phyloP scores from a whole-genome alignment of 1,140 invertebrate genomes.

The Tetragnatha versicolor region DNA sequence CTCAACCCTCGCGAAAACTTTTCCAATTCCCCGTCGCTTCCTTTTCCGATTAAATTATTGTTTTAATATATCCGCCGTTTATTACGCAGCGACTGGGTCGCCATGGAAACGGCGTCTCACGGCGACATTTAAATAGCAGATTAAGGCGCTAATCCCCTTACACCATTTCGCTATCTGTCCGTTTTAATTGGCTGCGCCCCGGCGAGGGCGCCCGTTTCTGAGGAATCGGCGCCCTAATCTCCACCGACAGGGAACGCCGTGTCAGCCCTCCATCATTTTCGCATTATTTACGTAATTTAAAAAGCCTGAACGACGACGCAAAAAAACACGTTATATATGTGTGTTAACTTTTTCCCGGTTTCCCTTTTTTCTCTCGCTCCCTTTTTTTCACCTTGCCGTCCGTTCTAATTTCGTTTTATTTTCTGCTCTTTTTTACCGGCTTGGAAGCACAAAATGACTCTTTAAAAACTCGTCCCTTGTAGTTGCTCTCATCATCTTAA shows the following conservation, averaged over 20 bases:
- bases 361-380: not conserved
- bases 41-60: constrained; percentile 55
- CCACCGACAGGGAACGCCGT: constrained; percentile 28
- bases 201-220: not conserved
- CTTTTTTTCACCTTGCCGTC: not conserved
- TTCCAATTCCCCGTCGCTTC: too few species aligned
- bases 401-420: not conserved
- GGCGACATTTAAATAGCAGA: constrained; percentile 56
- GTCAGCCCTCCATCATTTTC: constrained; percentile 49
- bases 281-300: constrained; percentile 55
- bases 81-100: constrained; percentile 33
- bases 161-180: constrained; percentile 52
- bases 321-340: constrained; percentile 5
- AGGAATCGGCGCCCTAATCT: constrained; percentile 31
- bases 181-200: constrained; percentile 43
- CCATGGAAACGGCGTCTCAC: constrained; percentile 46
- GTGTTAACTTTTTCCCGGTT: not conserved
- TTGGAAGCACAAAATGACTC: constrained; percentile 10
- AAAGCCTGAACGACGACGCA: too few species aligned
- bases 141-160: constrained; percentile 54
- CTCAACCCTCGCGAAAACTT: constrained; percentile 36
- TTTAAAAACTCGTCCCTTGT: constrained; percentile 21
- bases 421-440: not conserved
- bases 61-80: constrained; percentile 54
- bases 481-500: constrained; percentile 29